Conservation (phyloP, 1,140 invertebrate genomes). For the Zaprionus vittiger region DNA sequence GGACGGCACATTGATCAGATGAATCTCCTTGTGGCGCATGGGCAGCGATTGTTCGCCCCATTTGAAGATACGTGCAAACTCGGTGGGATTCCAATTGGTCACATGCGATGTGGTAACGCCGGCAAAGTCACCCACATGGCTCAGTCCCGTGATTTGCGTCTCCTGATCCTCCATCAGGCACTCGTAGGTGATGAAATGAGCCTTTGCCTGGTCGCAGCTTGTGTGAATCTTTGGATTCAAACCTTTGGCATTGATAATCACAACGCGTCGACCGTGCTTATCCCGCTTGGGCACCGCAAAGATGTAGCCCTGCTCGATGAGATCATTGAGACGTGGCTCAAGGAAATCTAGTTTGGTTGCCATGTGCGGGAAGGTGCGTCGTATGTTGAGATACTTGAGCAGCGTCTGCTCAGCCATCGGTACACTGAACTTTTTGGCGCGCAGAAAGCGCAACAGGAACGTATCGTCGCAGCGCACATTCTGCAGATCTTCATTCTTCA, state of each 20-base stretch:
- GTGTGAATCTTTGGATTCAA: slow-evolving; percentile 88
- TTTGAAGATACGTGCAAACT: slow-evolving; percentile 88
- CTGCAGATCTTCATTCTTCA: slow-evolving; percentile 88
- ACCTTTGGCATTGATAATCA: slow-evolving; percentile 88
- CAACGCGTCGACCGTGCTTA: slow-evolving; percentile 88
- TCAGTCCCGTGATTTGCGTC: slow-evolving; percentile 89
- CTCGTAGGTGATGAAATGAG: slow-evolving; percentile 89
- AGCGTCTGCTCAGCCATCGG: slow-evolving; percentile 91
- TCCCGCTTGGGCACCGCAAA: slow-evolving; percentile 90
- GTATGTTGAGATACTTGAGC: slow-evolving; percentile 91
- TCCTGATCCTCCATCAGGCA: slow-evolving; percentile 89
- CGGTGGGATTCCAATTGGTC: slow-evolving; percentile 88
- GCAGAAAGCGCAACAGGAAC: slow-evolving; percentile 91
- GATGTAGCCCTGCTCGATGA: slow-evolving; percentile 89
- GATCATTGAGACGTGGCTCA: slow-evolving; percentile 87
- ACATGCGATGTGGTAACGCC: slow-evolving; percentile 87
- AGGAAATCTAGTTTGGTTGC: slow-evolving; percentile 88
- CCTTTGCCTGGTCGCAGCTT: slow-evolving; percentile 88
- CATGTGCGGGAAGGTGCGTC: slow-evolving; percentile 87
- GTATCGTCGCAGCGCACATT: slow-evolving; percentile 89
- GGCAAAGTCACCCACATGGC: slow-evolving; percentile 88
- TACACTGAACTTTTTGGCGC: slow-evolving; percentile 91
- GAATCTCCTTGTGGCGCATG: slow-evolving; percentile 90
- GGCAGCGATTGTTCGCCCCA: slow-evolving; percentile 92
- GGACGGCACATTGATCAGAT: slow-evolving; percentile 89